A percentile compares a stretch with the other conserved stretches of the same genome.
phyloP scores from a whole-genome alignment of 2,888 invertebrate species.

The Thecophora atra region DNA sequence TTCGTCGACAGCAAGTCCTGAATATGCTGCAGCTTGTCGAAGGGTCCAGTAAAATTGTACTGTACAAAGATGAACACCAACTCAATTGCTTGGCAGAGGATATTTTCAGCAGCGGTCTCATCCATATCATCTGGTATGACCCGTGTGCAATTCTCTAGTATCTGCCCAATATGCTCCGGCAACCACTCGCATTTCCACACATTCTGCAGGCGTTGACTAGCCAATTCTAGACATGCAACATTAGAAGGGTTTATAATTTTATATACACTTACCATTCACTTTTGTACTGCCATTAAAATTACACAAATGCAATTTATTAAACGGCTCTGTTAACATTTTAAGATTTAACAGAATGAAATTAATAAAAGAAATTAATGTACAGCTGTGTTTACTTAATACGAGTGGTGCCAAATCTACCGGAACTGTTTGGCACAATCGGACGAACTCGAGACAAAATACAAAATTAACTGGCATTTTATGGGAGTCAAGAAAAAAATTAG shows the following conservation, averaged over 20 bases:
- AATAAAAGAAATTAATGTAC: too few species aligned
- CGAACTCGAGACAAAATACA: too few species aligned
- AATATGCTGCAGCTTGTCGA: slow-evolving; percentile 47
- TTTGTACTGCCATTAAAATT: slow-evolving; percentile 56
- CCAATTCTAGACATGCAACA: slow-evolving; percentile 48
- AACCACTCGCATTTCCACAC: slow-evolving; percentile 57
- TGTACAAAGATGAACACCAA: slow-evolving; percentile 79
- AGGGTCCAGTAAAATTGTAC: slow-evolving; percentile 83
- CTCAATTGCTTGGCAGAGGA: slow-evolving; percentile 69
- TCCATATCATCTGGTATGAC: not conserved
- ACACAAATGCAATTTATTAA: slow-evolving; percentile 53
- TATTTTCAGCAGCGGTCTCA: slow-evolving; percentile 26
- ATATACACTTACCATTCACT: slow-evolving; percentile 45
- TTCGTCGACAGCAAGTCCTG: slow-evolving; percentile 43
- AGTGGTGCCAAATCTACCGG: too few species aligned
- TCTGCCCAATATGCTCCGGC: slow-evolving; percentile 44
- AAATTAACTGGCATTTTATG: too few species aligned
- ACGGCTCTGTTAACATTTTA: slow-evolving; percentile 43
- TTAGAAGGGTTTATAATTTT: not conserved
- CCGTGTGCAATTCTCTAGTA: slow-evolving; percentile 40
- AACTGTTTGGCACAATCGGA: too few species aligned
- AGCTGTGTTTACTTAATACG: too few species aligned
- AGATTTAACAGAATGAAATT: too few species aligned
- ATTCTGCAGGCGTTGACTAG: slow-evolving; percentile 47
- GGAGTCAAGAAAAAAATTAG: too few species aligned